Evolutionary conservation across 2,113 vertebrate genomes (phyloP).

Genomic region (Regulus satrapa): DNA sequence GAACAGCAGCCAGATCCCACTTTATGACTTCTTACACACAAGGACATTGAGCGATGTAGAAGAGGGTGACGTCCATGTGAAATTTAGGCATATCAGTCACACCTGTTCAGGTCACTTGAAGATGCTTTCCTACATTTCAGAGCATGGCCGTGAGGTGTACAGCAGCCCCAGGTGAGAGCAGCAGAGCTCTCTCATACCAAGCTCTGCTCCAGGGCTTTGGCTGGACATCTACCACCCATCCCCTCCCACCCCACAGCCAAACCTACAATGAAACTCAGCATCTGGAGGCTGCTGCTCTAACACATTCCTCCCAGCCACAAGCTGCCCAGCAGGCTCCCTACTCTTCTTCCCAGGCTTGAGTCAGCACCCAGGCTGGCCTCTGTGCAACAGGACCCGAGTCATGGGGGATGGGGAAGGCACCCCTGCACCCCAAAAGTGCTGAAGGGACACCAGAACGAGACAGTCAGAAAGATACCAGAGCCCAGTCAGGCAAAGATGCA

Average conservation of each 20-base stretch:
- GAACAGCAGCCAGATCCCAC: neutral
- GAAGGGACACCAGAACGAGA: neutral
- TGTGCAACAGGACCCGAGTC: neutral
- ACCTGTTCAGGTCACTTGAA: neutral
- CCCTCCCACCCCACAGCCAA: neutral
- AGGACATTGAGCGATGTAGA: neutral
- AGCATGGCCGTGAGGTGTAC: neutral
- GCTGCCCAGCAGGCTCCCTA: neutral
- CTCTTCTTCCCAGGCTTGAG: neutral
- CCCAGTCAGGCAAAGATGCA: neutral
- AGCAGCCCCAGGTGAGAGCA: neutral
- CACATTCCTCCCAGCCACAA: neutral
- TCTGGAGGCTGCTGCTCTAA: neutral
- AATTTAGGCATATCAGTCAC: neutral
- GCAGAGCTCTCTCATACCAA: neutral
- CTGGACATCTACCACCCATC: neutral
- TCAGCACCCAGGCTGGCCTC: neutral
- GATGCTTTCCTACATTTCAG: neutral
- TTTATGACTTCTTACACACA: neutral
- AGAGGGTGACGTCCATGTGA: accelerated
- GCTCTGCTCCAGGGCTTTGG: neutral
- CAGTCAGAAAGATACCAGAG: neutral
- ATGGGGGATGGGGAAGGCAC: neutral
- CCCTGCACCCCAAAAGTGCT: neutral
- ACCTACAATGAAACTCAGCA: neutral